Evolutionary conservation across 2,888 invertebrate genomes (phyloP).

Genomic region (Reticulitermes lucifugus): DNA sequence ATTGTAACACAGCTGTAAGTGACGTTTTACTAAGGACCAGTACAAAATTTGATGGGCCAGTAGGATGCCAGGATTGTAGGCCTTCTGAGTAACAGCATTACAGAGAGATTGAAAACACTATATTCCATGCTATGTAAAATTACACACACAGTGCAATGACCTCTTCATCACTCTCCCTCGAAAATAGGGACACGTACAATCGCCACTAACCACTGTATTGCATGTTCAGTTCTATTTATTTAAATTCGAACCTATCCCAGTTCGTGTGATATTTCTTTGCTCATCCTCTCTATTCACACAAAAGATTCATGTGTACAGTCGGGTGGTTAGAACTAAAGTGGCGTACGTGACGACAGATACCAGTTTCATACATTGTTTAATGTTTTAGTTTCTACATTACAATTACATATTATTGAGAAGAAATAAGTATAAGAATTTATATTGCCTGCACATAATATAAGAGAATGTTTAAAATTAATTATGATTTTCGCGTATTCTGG

Average conservation of each 20-base stretch:
- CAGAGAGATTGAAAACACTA: background rate
- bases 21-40: too few relatives aligned
- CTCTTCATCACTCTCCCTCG: background rate
- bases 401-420: too few relatives aligned
- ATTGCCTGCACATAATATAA: too few relatives aligned
- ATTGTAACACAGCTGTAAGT: too few relatives aligned
- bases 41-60: background rate
- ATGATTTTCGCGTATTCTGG: too few relatives aligned
- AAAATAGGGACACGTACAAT: background rate
- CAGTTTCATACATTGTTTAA: too few relatives aligned
- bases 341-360: background rate
- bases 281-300: background rate
- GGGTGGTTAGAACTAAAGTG: background rate
- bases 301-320: background rate
- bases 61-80: background rate
- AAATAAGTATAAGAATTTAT: too few relatives aligned
- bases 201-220: background rate
- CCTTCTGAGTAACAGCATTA: background rate
- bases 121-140: background rate
- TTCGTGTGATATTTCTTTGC: background rate
- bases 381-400: too few relatives aligned
- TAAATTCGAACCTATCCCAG: background rate
- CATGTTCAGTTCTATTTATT: slow-evolving; percentile 5
- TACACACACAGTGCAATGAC: background rate
- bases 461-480: too few relatives aligned